Percentiles rank a stretch among this genome's conserved stretches.
Evolutionary conservation across 2,888 invertebrate genomes (phyloP).

Genomic region (Harpagoxenus sublaevis): DNA sequence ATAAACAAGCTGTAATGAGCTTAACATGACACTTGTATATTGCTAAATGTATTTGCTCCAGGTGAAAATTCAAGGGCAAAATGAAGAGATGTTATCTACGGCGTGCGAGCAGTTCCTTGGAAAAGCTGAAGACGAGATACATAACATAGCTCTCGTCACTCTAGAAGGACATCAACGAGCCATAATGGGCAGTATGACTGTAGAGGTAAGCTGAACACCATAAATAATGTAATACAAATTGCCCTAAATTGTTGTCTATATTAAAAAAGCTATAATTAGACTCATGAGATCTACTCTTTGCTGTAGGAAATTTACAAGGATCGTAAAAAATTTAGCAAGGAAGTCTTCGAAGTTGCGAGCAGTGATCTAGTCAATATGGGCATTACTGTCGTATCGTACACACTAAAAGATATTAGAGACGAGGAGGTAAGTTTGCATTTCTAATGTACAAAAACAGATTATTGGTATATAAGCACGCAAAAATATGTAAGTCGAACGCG

Average conservation of each 20-base stretch:
- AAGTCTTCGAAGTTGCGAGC: constrained; percentile 97
- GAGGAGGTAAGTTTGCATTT: constrained; percentile 92
- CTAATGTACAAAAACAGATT: background rate
- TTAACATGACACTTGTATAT: background rate
- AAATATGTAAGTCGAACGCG: constrained; percentile 1
- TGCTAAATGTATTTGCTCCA: constrained; percentile 78
- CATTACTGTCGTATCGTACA: constrained; percentile 97
- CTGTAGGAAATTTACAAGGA: constrained; percentile 96
- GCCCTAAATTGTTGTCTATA: constrained; percentile 7
- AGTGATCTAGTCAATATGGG: constrained; percentile 98
- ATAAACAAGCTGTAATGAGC: background rate
- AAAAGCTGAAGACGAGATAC: constrained; percentile 95
- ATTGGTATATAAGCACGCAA: constrained; percentile 1
- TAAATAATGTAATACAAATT: background rate
- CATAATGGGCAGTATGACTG: constrained; percentile 99
- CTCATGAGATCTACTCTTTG: constrained; percentile 12
- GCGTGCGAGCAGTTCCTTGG: constrained; percentile 98
- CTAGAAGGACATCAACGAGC: constrained; percentile 97
- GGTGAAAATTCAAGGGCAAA: constrained; percentile 96
- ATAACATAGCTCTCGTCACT: constrained; percentile 96
- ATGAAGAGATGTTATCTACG: constrained; percentile 95
- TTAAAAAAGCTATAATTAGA: background rate
- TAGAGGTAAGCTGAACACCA: constrained; percentile 88
- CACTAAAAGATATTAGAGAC: constrained; percentile 97
- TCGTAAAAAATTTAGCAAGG: constrained; percentile 97